phyloP scores from a whole-genome alignment of 2,797 vertebrate genomes.

The Staurois parvus region DNA sequence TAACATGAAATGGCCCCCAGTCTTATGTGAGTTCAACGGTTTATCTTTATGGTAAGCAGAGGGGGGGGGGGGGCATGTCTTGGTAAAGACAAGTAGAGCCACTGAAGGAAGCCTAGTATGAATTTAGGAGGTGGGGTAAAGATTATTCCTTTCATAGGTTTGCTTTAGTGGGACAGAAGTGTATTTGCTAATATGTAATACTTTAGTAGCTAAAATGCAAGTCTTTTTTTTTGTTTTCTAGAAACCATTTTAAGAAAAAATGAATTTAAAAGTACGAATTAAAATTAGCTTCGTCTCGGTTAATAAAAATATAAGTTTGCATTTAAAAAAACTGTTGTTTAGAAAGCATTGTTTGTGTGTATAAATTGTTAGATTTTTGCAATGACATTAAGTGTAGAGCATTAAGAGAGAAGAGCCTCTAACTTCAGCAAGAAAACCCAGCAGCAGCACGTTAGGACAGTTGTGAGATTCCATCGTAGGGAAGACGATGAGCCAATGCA shows the following conservation, averaged over 20 bases:
- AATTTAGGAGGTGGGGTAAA: no score
- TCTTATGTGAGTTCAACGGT: no score
- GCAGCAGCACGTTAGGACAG: neutral
- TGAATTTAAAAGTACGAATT: no score
- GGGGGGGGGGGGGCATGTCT: no score
- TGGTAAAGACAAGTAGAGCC: no score
- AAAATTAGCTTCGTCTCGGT: no score
- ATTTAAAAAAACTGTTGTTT: neutral
- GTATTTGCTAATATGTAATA: neutral
- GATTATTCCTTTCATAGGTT: no score
- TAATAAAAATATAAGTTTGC: neutral
- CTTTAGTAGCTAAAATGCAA: neutral
- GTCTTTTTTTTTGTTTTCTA: neutral
- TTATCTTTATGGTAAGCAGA: no score
- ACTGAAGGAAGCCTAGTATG: no score
- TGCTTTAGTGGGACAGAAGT: no score
- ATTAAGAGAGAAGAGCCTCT: neutral
- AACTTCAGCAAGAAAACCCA: neutral
- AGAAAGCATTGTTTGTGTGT: neutral
- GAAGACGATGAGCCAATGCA: slow-evolving; percentile 17
- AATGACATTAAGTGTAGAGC: neutral
- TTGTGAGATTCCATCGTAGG: slow-evolving; percentile 22
- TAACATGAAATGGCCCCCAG: no score
- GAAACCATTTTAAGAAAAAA: neutral
- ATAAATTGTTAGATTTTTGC: neutral